Conservation (phyloP, 2,113 vertebrate genomes). For the Vimba vimba region DNA sequence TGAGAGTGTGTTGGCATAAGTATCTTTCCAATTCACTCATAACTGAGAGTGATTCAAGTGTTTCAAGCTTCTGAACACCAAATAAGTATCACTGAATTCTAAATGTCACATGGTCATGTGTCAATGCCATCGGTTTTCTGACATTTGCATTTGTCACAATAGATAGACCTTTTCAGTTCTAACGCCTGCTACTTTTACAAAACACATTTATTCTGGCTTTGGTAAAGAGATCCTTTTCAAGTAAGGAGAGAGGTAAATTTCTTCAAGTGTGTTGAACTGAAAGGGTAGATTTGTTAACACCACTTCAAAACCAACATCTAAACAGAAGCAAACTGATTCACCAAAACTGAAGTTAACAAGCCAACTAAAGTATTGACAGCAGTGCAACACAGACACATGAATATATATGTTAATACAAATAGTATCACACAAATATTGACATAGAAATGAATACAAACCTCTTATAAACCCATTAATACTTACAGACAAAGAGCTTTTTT, state of each 20-base stretch:
- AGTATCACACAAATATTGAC: not conserved
- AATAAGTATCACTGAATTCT: not conserved
- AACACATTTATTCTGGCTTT: not conserved
- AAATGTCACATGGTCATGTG: not conserved
- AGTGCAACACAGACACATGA: not conserved
- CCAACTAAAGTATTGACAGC: not conserved
- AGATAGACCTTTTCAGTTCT: not conserved
- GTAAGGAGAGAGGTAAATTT: no score
- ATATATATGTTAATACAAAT: no score
- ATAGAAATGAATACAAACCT: not conserved
- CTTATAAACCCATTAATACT: not conserved
- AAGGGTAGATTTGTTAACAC: not conserved
- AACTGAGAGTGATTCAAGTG: not conserved
- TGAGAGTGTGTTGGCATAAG: not conserved
- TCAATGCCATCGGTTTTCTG: not conserved
- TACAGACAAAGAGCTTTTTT: not conserved
- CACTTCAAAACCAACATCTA: not conserved
- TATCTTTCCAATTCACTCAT: not conserved
- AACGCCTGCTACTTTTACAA: not conserved
- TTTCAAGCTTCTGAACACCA: not conserved
- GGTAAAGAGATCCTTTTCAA: not conserved
- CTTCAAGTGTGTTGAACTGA: no score
- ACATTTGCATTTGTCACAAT: conserved; percentile 3
- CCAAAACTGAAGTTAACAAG: not conserved
- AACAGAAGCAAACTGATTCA: not conserved